Evolutionary conservation across 2,797 vertebrate genomes (phyloP), one percentile per base, ranked within the genome.

Genomic region (Sebastes taczanowskii): DNA sequence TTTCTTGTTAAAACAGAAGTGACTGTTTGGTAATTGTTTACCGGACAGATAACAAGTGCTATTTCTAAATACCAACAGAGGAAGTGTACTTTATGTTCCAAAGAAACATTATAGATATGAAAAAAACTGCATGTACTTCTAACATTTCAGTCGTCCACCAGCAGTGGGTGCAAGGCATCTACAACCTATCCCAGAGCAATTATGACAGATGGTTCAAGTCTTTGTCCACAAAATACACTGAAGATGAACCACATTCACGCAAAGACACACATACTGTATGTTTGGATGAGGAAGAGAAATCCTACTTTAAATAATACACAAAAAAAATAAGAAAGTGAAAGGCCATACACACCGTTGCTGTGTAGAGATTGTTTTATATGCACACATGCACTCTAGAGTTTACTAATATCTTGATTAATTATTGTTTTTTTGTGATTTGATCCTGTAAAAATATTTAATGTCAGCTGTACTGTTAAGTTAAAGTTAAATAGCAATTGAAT

Each of bases 1-100:
- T 34, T 32, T 46, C 55, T 56, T 65, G 18, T 76, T 64, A 75
- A 85, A 70, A 56, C 81, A 74, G 61, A 86, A 80, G 59, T 13
- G 0, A 30, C 25, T 1, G 3, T 27, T 32, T 42, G 11, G 25
- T 18, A 64, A 71, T 23, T 5, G 11, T 23, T 62, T 18, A 23
- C 14, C 27, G 10, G 2, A 49, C 14, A 35, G 52, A 66, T 27
- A 34, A 22, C 10, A 16, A 38, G 5, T 18, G 16, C 13, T 16
- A 2, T 61, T 77, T 78, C 25, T 9, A 23, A 22, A 63, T 14
- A 25, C 20, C 4, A 10, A 22, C 18, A 74, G 25, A 60, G 2
- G 6, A 27, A 64, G 8, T 22, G 5, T 14, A 22, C 11, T 70
- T 55, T 4, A 23, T 34, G 6, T 3, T 25, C 16, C 7, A 27